These are phyloP conservation scores for Serripes groenlandicus DNA, from an alignment of 2,888 invertebrate genomes.

Conservation along the genomic window DNA sequence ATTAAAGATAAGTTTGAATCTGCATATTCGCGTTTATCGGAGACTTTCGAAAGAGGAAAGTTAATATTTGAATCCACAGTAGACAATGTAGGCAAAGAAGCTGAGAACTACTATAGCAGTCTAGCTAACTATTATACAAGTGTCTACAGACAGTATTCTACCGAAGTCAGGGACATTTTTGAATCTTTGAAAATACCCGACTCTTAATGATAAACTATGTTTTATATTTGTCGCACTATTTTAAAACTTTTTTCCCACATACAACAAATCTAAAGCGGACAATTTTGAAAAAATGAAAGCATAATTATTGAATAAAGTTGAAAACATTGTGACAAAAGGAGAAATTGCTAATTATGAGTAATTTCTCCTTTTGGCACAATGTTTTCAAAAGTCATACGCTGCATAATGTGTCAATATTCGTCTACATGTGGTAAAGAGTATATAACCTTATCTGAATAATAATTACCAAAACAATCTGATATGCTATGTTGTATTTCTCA, in stretches of 20 bases:
- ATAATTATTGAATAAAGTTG: no score
- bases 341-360: neutral
- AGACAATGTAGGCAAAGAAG: conserved; percentile 49
- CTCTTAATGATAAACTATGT: no score
- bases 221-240: no score
- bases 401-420: no score
- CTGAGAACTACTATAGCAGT: conserved; percentile 48
- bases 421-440: no score
- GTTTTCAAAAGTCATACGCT: no score
- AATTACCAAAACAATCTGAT: no score
- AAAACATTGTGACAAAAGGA: neutral
- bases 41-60: conserved; percentile 58
- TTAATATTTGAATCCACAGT: conserved; percentile 47
- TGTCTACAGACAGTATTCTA: conserved; percentile 64
- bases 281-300: no score
- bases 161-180: conserved; percentile 62
- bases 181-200: conserved; percentile 63
- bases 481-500: no score
- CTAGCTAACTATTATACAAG: conserved; percentile 60
- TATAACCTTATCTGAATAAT: no score
- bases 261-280: no score
- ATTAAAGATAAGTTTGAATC: conserved; percentile 54
- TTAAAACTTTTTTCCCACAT: no score
- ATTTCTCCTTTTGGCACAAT: neutral
- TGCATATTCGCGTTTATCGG: conserved; percentile 45